Conservation (phyloP, 1,140 invertebrate species). For the Zaprionus camerounensis region DNA sequence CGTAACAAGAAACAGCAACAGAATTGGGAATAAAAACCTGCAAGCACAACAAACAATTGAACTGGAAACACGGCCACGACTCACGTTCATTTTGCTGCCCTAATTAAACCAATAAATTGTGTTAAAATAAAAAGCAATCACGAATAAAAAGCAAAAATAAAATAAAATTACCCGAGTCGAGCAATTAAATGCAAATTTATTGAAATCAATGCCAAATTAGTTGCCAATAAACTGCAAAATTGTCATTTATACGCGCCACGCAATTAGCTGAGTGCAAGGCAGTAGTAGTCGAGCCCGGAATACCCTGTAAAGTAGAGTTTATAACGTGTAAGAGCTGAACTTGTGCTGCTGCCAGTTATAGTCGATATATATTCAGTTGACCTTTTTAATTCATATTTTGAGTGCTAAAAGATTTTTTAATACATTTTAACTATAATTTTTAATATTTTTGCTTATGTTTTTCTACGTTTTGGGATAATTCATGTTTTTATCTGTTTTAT, state of each 20-base stretch:
- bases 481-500: too few relatives aligned
- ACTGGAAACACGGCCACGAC: constrained; percentile 47
- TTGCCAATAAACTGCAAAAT: constrained; percentile 64
- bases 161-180: constrained; percentile 45
- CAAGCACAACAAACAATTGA: background rate
- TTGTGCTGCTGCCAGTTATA: too few relatives aligned
- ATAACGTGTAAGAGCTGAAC: too few relatives aligned
- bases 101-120: constrained; percentile 75
- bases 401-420: too few relatives aligned
- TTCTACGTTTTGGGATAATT: too few relatives aligned
- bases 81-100: constrained; percentile 55
- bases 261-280: background rate
- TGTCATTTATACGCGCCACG: constrained; percentile 40
- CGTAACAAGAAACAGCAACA: constrained; percentile 29
- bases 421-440: too few relatives aligned
- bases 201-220: constrained; percentile 76
- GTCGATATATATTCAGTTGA: too few relatives aligned
- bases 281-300: background rate
- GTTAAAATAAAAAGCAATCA: constrained; percentile 15
- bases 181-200: constrained; percentile 77
- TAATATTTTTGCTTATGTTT: too few relatives aligned
- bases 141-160: background rate
- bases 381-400: too few relatives aligned
- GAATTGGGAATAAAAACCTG: background rate
- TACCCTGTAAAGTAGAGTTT: background rate